A percentile compares a stretch with the other conserved stretches of the same genome.
These are phyloP conservation scores for Osmerus eperlanus DNA, from an alignment of 2,113 vertebrate species.

Conservation along the genomic window DNA sequence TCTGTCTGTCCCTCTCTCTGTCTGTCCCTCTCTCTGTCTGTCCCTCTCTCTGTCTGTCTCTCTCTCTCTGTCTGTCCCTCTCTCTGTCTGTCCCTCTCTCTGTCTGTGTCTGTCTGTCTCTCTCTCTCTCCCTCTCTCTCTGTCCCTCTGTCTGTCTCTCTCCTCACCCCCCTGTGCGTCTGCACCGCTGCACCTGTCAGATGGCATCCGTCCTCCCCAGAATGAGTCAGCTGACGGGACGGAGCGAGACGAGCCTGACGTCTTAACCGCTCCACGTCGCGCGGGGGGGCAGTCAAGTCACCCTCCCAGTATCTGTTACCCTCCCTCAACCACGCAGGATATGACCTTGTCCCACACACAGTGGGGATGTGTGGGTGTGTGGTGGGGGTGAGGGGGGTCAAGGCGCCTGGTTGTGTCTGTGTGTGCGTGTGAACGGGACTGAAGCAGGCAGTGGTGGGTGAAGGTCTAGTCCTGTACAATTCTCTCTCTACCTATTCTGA, in stretches of 20 bases:
- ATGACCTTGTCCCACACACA: too few relatives aligned
- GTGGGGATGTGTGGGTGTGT: neutral
- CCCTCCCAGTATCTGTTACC: too few relatives aligned
- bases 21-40: constrained; percentile 34
- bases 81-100: constrained; percentile 16
- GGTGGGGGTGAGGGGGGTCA: neutral
- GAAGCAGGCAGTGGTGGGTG: too few relatives aligned
- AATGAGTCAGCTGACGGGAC: constrained; percentile 51
- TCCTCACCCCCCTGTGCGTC: constrained; percentile 24
- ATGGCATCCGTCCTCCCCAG: constrained; percentile 52
- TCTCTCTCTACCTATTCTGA: neutral
- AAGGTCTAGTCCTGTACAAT: neutral
- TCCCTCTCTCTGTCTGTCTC: constrained; percentile 11
- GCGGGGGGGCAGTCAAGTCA: neutral
- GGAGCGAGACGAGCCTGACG: constrained; percentile 36
- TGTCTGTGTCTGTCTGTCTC: constrained; percentile 4
- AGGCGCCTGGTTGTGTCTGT: neutral
- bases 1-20: constrained; percentile 22
- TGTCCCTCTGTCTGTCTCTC: neutral
- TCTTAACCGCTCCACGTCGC: constrained; percentile 41
- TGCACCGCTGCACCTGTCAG: constrained; percentile 57
- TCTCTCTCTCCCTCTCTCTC: constrained; percentile 14
- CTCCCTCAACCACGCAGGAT: too few relatives aligned
- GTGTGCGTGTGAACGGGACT: neutral
- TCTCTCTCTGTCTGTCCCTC: constrained; percentile 18